Percentiles rank a stretch among this genome's conserved stretches.
Conservation (phyloP, 2,113 vertebrate species). For the Castor canadensis region DNA sequence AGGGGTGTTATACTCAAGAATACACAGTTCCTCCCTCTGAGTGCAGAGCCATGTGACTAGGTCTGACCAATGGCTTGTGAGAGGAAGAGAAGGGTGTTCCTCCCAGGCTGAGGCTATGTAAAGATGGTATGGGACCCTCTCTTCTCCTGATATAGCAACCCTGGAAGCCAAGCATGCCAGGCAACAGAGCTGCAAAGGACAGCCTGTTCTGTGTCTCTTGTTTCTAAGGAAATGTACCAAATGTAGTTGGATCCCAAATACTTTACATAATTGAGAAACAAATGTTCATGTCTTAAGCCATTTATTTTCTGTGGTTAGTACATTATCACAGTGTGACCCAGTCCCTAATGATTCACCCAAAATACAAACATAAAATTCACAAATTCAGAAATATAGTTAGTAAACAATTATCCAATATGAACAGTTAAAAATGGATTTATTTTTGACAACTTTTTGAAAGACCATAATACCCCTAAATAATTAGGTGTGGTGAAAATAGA, state of each 20-base stretch:
- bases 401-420: neutral
- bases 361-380: neutral
- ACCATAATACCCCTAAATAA: neutral
- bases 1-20: too few relatives aligned
- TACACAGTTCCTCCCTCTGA: accelerated
- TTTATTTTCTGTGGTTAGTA: neutral
- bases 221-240: neutral
- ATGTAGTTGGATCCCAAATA: neutral
- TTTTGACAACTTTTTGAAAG: neutral
- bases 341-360: neutral
- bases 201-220: neutral
- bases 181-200: neutral
- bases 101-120: neutral
- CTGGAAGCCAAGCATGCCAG: neutral
- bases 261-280: slow-evolving; percentile 24
- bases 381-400: neutral
- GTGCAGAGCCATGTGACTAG: accelerated
- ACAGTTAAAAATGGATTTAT: neutral
- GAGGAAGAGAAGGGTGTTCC: neutral
- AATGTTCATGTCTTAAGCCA: neutral
- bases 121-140: accelerated
- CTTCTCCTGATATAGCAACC: neutral
- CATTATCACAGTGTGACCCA: neutral
- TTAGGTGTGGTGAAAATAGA: neutral
- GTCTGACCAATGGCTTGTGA: neutral